A percentile compares a stretch with the other conserved stretches of the same genome.
Evolutionary conservation across 2,888 invertebrate species (phyloP).

Genomic region (Lycaena phlaeas): DNA sequence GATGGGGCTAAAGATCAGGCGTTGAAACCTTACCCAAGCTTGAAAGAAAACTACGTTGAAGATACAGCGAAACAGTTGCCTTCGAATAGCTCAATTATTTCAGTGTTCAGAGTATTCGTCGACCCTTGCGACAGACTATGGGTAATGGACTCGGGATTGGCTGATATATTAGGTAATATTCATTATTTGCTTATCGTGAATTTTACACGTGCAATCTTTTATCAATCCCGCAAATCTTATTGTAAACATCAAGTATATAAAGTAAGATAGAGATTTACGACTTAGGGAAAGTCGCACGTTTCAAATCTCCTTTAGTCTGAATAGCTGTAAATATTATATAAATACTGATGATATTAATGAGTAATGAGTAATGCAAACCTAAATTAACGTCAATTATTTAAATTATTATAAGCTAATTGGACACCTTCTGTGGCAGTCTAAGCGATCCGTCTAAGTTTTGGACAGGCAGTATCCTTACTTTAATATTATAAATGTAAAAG

Average conservation of each 20-base stretch:
- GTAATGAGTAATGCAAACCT: too few relatives aligned
- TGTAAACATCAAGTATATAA: background rate
- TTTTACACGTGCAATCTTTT: background rate
- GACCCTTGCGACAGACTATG: slow-evolving; percentile 87
- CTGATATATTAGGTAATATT: slow-evolving; percentile 79
- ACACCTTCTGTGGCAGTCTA: too few relatives aligned
- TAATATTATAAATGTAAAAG: too few relatives aligned
- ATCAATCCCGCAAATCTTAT: slow-evolving; percentile 4
- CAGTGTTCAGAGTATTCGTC: slow-evolving; percentile 80
- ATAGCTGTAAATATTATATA: background rate
- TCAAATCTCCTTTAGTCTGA: background rate
- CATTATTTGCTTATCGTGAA: background rate
- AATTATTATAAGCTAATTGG: too few relatives aligned
- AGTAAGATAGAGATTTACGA: slow-evolving; percentile 2
- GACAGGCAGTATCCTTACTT: too few relatives aligned
- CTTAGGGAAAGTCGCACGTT: slow-evolving; percentile 2
- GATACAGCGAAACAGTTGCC: slow-evolving; percentile 54
- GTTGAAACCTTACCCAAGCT: slow-evolving; percentile 83
- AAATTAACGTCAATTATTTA: too few relatives aligned
- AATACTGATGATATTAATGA: too few relatives aligned
- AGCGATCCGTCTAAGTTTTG: too few relatives aligned
- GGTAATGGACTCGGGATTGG: slow-evolving; percentile 86
- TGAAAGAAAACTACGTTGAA: slow-evolving; percentile 84
- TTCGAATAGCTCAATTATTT: slow-evolving; percentile 77
- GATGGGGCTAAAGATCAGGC: slow-evolving; percentile 78